phyloP scores from a whole-genome alignment of 1,140 invertebrate genomes.

The Drosophila sechellia region DNA sequence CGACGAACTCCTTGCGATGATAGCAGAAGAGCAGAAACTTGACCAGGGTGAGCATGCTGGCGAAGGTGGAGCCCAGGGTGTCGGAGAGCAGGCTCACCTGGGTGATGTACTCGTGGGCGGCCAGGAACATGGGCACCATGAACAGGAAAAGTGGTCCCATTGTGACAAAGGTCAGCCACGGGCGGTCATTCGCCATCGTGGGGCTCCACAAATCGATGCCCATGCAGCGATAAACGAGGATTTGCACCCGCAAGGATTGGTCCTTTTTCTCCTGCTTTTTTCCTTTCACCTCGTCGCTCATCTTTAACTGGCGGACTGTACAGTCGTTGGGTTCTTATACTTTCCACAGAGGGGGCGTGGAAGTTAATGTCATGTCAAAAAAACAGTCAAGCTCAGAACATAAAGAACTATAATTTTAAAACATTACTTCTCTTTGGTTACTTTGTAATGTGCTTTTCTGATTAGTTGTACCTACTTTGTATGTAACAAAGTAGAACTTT shows the following conservation, averaged over 20 bases:
- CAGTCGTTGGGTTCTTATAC: conserved; percentile 12
- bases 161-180: conserved; percentile 26
- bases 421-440: background rate
- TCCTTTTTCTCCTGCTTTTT: background rate
- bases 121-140: conserved; percentile 40
- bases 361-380: conserved; percentile 5
- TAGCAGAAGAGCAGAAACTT: conserved; percentile 56
- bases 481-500: too few species aligned
- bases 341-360: conserved; percentile 8
- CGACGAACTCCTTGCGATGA: conserved; percentile 56
- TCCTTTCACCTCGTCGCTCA: conserved; percentile 1
- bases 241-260: conserved; percentile 52
- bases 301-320: conserved; percentile 2
- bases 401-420: background rate
- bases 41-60: conserved; percentile 43
- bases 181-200: conserved; percentile 33
- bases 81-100: conserved; percentile 61
- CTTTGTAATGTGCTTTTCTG: too few species aligned
- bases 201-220: conserved; percentile 57
- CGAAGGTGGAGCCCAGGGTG: conserved; percentile 53
- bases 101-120: conserved; percentile 45
- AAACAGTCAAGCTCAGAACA: background rate
- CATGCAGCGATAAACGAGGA: conserved; percentile 52
- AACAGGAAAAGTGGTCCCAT: conserved; percentile 34
- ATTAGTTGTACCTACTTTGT: too few species aligned